Percentiles rank a stretch among this genome's conserved stretches.
Evolutionary conservation across 2,797 vertebrate species (phyloP).

Genomic region (Amphiprion clarkii): DNA sequence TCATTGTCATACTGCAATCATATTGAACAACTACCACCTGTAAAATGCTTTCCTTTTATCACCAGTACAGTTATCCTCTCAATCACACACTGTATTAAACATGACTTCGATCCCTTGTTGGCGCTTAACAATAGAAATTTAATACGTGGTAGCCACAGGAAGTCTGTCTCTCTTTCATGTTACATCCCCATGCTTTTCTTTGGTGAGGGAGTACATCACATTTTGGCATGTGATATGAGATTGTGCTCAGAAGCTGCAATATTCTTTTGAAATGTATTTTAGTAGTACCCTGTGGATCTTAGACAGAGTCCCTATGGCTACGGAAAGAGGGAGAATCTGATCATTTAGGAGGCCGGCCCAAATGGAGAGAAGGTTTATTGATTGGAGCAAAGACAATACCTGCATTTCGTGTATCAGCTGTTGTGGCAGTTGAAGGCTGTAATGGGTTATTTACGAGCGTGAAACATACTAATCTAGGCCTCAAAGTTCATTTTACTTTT

Average conservation of each 20-base stretch:
- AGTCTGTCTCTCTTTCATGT: constrained; percentile 61
- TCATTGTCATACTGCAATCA: not conserved
- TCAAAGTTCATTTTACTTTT: constrained; percentile 17
- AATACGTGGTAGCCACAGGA: constrained; percentile 68
- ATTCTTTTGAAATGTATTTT: constrained; percentile 65
- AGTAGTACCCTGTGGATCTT: constrained; percentile 57
- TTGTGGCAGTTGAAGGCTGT: constrained; percentile 18
- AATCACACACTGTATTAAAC: constrained; percentile 52
- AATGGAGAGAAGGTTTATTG: constrained; percentile 51
- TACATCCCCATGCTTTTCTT: constrained; percentile 50
- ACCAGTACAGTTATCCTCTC: constrained; percentile 34
- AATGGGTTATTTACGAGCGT: constrained; percentile 18
- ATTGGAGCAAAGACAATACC: constrained; percentile 43
- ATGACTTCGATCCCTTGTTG: constrained; percentile 36
- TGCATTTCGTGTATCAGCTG: constrained; percentile 47
- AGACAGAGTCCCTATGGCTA: constrained; percentile 36
- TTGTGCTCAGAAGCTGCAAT: constrained; percentile 42
- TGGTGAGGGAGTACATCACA: constrained; percentile 47
- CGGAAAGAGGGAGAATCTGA: constrained; percentile 43
- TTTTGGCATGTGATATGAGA: constrained; percentile 62
- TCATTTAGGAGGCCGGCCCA: constrained; percentile 38
- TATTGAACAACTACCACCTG: constrained; percentile 4
- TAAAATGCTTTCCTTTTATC: constrained; percentile 25
- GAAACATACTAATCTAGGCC: constrained; percentile 6
- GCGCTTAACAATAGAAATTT: constrained; percentile 58